Conservation (phyloP, 1,140 invertebrate genomes). For the Orussus abietinus region DNA sequence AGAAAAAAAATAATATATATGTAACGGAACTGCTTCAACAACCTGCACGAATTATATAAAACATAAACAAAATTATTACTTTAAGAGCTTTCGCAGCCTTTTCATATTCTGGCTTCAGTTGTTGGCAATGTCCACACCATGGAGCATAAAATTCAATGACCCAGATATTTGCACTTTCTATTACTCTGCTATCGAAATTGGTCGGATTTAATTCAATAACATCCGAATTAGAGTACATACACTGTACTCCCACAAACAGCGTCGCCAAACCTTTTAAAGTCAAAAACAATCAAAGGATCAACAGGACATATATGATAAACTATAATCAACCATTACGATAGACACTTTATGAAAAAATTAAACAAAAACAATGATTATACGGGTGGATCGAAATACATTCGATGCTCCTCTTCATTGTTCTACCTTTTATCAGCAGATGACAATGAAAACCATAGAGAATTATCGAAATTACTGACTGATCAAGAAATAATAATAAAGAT, state of each 20-base stretch:
- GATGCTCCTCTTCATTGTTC: too few species aligned
- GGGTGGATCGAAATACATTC: too few species aligned
- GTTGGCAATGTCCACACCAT: constrained; percentile 87
- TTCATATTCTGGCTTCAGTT: constrained; percentile 79
- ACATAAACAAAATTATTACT: constrained; percentile 48
- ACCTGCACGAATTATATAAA: constrained; percentile 4
- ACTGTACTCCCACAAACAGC: constrained; percentile 50
- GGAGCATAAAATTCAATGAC: constrained; percentile 93
- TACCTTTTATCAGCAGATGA: too few species aligned
- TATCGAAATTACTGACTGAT: too few species aligned
- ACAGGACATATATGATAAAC: constrained; percentile 7
- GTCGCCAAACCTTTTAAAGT: constrained; percentile 27
- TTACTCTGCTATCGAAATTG: constrained; percentile 87
- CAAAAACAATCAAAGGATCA: constrained; percentile 20
- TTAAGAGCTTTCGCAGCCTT: constrained; percentile 86
- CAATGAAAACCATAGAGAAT: too few species aligned
- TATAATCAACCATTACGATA: constrained; percentile 4
- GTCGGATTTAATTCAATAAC: constrained; percentile 86
- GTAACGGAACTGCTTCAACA: background rate
- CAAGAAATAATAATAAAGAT: too few species aligned
- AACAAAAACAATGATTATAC: too few species aligned
- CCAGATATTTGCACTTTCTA: constrained; percentile 83
- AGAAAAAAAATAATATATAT: background rate
- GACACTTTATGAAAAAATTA: constrained; percentile 8
- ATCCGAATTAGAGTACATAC: constrained; percentile 77